A percentile compares a stretch with the other conserved stretches of the same genome.
Conservation (phyloP, 2,888 invertebrate genomes). For the Macrosoma leucophasiata region DNA sequence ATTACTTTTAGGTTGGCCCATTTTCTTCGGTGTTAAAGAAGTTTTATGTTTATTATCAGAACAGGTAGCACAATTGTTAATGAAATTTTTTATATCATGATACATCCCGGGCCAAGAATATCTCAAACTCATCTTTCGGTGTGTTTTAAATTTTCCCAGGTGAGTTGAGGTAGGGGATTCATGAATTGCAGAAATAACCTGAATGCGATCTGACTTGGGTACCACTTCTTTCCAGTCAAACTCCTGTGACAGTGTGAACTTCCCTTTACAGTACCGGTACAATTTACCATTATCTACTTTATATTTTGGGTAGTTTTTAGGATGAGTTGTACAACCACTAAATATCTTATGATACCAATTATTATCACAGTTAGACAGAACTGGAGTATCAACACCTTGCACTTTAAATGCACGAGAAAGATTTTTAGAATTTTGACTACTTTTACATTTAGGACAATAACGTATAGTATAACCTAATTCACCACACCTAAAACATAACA, state of each 20-base stretch:
- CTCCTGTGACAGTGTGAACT: background rate
- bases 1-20: background rate
- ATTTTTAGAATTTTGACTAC: too few species aligned
- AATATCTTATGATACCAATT: constrained; percentile 1
- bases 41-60: background rate
- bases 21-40: background rate
- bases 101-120: constrained; percentile 3
- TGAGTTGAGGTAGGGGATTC: constrained; percentile 1
- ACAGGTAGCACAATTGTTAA: background rate
- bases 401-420: constrained; percentile 3
- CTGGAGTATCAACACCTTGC: background rate
- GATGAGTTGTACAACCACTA: background rate
- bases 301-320: background rate
- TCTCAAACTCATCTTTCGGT: background rate
- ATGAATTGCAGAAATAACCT: background rate
- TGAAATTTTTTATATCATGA: constrained; percentile 6
- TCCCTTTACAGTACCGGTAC: background rate
- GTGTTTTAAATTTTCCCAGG: constrained; percentile 5
- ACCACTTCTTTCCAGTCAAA: background rate
- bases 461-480: too few species aligned
- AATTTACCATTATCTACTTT: background rate
- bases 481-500: too few species aligned
- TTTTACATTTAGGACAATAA: too few species aligned
- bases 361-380: background rate
- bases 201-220: background rate